Base-by-base conservation (phyloP, 2,797 vertebrate species). In the Halcyon leucocephala region DNA sequence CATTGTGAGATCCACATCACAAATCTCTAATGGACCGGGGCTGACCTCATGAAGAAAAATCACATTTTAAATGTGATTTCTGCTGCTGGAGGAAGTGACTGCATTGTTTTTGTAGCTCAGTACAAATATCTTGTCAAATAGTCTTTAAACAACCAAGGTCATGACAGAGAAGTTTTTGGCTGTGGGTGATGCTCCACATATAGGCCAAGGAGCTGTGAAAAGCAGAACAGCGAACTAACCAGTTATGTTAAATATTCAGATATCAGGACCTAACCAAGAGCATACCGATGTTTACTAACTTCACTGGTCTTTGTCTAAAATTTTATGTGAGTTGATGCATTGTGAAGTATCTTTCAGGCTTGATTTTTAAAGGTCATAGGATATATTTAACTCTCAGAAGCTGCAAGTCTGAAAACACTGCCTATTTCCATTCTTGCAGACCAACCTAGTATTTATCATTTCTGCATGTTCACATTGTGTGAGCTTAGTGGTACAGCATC, bases 41-140 rank as follows among this genome's bases (percentile, higher is more conserved):
- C 33, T 95, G 86, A 92, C 91, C 91, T 91, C 64, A 33, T 49
- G 39, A 55, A 72, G 51, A 83, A 74, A 82, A 96, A 86, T 87
- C 11, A 4, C 51, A 54, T 78, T 93, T 81, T 67, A 91, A 92
- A 69, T 67, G 37, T 82, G 69, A 90, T 96, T 90, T 82, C 77
- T 95, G 62, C 73, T 37, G 28, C 78, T 80, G 72, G 83, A 93
- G 88, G 82, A 96, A 97, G 77, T 87, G 84, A 78, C 91, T 94
- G 88, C 33, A 76, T 86, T 93, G 54, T 69, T 19, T 93, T 92
- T 82, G 41, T 85, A 87, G 60, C 51, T 89, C 72, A 44, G n/a
- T 85, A 91, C 83, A 92, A 95, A 88, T 77, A 95, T 93, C 73
- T 91, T 92, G 76, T 94, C 91, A 94, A 87, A 61, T 51, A 84